Evolutionary conservation across 2,797 vertebrate genomes (phyloP).

Genomic region (Poecilia velifera): DNA sequence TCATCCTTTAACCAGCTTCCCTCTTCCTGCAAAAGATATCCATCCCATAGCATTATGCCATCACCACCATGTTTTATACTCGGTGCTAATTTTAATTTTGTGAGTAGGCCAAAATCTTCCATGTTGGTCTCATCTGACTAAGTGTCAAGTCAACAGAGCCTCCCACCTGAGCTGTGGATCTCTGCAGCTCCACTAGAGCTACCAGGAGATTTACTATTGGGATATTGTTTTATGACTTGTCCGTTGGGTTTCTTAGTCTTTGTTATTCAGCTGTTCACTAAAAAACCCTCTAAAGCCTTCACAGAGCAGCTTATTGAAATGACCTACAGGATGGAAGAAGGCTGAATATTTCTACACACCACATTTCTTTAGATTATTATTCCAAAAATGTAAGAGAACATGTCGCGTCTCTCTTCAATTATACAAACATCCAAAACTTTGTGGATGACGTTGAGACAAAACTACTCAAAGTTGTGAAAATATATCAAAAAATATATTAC

Average conservation of each 20-base stretch:
- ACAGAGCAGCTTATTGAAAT: not conserved
- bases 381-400: not conserved
- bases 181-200: not conserved
- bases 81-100: not conserved
- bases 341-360: not conserved
- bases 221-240: not conserved
- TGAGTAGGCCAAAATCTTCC: not conserved
- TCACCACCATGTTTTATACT: not conserved
- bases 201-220: not conserved
- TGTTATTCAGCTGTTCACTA: not conserved
- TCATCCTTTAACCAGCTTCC: not conserved
- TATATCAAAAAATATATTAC: not conserved
- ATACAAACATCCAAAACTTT: not conserved
- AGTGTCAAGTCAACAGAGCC: not conserved
- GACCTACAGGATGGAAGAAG: not conserved
- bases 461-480: not conserved
- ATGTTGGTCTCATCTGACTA: not conserved
- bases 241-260: not conserved
- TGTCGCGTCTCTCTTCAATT: not conserved
- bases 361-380: not conserved
- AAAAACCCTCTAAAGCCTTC: not conserved
- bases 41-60: not conserved
- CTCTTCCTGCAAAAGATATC: not conserved
- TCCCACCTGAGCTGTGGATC: not conserved
- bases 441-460: not conserved